A percentile compares a stretch with the other conserved stretches of the same genome.
These are phyloP conservation scores for Cygnus atratus DNA, from an alignment of 2,113 vertebrate species.

Conservation along the genomic window DNA sequence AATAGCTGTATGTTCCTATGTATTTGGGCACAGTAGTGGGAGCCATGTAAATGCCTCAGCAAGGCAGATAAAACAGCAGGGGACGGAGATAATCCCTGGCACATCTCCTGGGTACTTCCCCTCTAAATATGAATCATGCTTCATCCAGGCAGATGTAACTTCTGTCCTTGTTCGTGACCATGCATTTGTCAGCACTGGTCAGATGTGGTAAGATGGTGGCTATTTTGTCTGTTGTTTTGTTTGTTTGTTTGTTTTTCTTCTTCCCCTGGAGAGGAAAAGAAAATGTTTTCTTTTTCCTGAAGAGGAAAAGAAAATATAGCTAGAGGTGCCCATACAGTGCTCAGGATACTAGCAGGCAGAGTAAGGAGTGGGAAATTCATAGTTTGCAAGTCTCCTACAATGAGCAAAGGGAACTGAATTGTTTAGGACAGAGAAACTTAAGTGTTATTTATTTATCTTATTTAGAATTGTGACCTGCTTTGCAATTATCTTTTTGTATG, in stretches of 20 bases:
- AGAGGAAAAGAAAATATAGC: background rate
- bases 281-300: background rate
- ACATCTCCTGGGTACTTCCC: background rate
- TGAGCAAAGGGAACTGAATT: background rate
- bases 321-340: background rate
- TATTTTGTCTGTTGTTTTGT: background rate
- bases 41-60: background rate
- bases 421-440: background rate
- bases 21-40: background rate
- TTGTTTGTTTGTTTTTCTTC: too few relatives aligned
- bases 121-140: background rate
- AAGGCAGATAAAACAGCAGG: constrained; percentile 35
- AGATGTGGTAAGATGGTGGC: background rate
- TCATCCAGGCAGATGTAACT: background rate
- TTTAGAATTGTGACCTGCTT: background rate
- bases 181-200: background rate
- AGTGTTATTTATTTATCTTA: background rate
- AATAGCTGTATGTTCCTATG: background rate
- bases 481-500: background rate
- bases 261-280: too few relatives aligned
- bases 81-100: constrained; percentile 17
- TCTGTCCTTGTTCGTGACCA: background rate
- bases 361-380: background rate
- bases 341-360: background rate
- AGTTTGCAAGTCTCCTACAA: background rate